Conservation (phyloP, 2,113 vertebrate species). For the Empidonax alnorum region DNA sequence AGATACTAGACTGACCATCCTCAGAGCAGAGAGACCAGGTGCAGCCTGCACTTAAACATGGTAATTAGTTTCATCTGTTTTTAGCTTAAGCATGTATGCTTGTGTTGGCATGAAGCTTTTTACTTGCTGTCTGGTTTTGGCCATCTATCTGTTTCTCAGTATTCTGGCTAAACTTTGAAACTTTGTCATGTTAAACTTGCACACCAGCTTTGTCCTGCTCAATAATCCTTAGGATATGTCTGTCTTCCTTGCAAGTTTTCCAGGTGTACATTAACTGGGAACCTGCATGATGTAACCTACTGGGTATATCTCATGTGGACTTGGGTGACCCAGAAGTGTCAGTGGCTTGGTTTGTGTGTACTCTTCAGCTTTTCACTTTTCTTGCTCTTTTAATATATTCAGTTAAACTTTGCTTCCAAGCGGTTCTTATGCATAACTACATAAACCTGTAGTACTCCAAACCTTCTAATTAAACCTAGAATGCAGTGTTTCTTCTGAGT, state of each 20-base stretch:
- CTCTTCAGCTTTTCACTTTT: conserved; percentile 47
- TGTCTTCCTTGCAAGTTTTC: conserved; percentile 57
- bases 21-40: conserved; percentile 31
- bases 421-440: conserved; percentile 32
- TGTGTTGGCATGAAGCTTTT: conserved; percentile 51
- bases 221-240: conserved; percentile 51
- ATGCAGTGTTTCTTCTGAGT: conserved; percentile 65
- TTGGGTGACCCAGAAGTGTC: conserved; percentile 49
- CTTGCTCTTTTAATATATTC: conserved; percentile 40
- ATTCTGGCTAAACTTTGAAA: conserved; percentile 21
- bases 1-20: not conserved
- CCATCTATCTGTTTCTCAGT: not conserved
- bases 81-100: conserved; percentile 53
- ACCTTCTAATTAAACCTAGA: conserved; percentile 53
- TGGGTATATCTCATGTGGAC: conserved; percentile 53
- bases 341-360: conserved; percentile 59
- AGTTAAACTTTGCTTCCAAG: conserved; percentile 38
- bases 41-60: conserved; percentile 29
- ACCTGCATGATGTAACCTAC: conserved; percentile 59
- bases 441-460: conserved; percentile 43
- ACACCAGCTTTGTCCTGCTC: conserved; percentile 18
- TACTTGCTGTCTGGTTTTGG: conserved; percentile 16
- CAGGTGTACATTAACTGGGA: conserved; percentile 51
- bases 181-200: conserved; percentile 1
- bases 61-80: conserved; percentile 24